Evolutionary conservation across 2,113 vertebrate species (phyloP), one percentile per base, ranked within the genome.

Genomic region (Alouatta palliata): DNA sequence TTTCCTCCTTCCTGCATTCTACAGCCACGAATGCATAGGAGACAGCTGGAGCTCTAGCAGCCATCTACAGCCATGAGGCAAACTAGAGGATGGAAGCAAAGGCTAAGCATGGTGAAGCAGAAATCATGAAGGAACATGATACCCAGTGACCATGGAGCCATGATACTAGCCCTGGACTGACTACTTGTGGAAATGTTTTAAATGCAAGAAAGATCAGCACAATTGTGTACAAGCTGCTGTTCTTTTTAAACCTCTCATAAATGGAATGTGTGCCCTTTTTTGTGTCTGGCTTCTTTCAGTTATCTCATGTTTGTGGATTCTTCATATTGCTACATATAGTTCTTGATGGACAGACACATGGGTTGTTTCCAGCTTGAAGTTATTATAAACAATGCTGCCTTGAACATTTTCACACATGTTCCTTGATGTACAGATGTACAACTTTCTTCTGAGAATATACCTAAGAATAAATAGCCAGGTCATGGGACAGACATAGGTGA

Each of bases 231-330:
- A 27, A n/a, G 32, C 45, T 32, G 4, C 93, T 89, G 21, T 17
- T 30, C 77, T 64, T 64, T 32, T 40, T 6, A 56, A 75, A 58
- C 19, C n/a, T 37, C n/a, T 56, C 13, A 5, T 52, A 25, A 40
- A 64, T 21, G 56, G 68, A 27, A 23, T n/a, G 1, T 6, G 35
- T 14, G 35, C 47, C 0, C 23, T 7, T 43, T 40, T 73, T 30
- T 12, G 7, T 30, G 11, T 21, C 32, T 11, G 52, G 49, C 27
- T 45, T 47, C 52, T 40, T 27, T 30, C 37, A 30, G 20, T n/a
- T 20, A 0, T 35, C 0, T 17, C n/a, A 9, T 0, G 0, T 30
- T 1, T 45, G 20, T 14, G 56, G 12, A 11, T 14, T 30, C 20
- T 54, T 70, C 45, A 7, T 0, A 3, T 13, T 30, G 81, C 20